phyloP scores from a whole-genome alignment of 2,888 invertebrate genomes.

The Lissonota sp. region DNA sequence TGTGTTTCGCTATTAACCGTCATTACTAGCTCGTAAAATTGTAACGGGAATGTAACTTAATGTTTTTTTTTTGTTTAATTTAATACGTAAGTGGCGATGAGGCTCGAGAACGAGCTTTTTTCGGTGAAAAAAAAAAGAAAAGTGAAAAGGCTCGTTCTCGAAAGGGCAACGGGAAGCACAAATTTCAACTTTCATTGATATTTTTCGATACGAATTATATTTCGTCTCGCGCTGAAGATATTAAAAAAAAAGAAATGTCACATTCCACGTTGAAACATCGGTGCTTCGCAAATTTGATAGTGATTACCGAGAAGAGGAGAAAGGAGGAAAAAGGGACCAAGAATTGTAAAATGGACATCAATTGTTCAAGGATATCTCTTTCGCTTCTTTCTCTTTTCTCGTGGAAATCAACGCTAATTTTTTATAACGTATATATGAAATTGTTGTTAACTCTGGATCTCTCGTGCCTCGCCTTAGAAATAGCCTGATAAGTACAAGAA shows the following conservation, averaged over 20 bases:
- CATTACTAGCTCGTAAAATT: neutral
- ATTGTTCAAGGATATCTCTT: neutral
- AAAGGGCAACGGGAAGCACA: too few species aligned
- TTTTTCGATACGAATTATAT: too few species aligned
- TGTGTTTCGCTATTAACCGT: slow-evolving; percentile 15
- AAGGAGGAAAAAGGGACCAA: neutral
- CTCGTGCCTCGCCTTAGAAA: slow-evolving; percentile 6
- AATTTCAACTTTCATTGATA: too few species aligned
- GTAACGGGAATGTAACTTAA: slow-evolving; percentile 5
- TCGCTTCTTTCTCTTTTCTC: slow-evolving; percentile 7
- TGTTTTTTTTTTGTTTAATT: slow-evolving; percentile 25
- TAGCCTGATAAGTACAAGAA: neutral
- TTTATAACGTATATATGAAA: neutral
- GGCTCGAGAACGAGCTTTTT: slow-evolving; percentile 21
- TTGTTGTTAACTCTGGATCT: neutral
- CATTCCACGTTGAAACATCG: too few species aligned
- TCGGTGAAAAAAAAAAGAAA: too few species aligned
- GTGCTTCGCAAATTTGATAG: too few species aligned
- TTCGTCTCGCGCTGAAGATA: too few species aligned
- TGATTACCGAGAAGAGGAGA: neutral
- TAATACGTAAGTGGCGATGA: neutral
- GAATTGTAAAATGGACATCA: neutral
- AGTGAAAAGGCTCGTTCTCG: too few species aligned
- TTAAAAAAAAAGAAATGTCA: too few species aligned
- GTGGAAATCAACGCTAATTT: too few species aligned